Evolutionary conservation across 1,140 invertebrate genomes (phyloP), one percentile per base, ranked within the genome.

Genomic region (Oryzaephilus surinamensis): DNA sequence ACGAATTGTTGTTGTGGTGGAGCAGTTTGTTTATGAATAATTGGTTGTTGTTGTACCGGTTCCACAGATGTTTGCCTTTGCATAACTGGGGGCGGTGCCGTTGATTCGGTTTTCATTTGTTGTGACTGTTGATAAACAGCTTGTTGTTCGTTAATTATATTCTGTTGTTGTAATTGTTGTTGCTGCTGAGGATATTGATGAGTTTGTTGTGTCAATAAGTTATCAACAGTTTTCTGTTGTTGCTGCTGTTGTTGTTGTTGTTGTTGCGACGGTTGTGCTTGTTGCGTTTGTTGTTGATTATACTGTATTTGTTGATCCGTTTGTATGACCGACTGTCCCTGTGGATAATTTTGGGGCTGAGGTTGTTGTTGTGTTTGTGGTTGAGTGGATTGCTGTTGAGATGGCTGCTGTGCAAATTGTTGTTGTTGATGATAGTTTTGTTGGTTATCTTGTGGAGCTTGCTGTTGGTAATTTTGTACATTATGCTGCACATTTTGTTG

Each of bases 211-310:
- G n/a, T n/a, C n/a, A n/a, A n/a, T n/a, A n/a, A n/a, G n/a, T n/a
- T n/a, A n/a, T 50, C 44, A 4, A 30, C 24, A 28, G 30, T 38
- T 19, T 11, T 23, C 18, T 41, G 43, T 14, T 45, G 41, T 30
- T 66, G 62, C 23, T 41, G 38, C 4, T 52, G 51, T 41, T 40
- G 52, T 11, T 43, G 43, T 14, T 46, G 53, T 33, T 57, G 54
- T 13, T 48, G 53, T 28, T 55, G 54, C 7, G 52, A 55, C 11
- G 56, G 54, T n/a, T 53, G 49, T 16, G 49, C 46, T 16, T 70
- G 68, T 38, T 61, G 60, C 20, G 56, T 32, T 47, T 64, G 39
- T 57, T 67, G 41, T 58, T 68, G 51, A 60, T 67, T 32, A 59
- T 64, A 38, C 58, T 61, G 36, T 55, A 63, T 41, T 52, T 56